Percentiles rank a stretch among this genome's conserved stretches.
Evolutionary conservation across 2,888 invertebrate species (phyloP).

Genomic region (Tetranychus truncatus): DNA sequence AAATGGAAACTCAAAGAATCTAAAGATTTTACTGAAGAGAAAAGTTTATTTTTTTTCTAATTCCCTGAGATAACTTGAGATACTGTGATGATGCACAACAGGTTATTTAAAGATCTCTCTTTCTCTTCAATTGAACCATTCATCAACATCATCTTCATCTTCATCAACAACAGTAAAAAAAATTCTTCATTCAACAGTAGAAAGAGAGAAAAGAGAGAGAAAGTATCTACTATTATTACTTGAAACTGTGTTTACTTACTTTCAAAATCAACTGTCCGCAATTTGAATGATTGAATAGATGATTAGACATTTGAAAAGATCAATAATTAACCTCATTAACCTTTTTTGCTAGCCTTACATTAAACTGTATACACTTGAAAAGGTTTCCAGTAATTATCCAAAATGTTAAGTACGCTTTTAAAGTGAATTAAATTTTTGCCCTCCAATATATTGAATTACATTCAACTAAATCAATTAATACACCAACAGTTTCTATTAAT

Average conservation of each 20-base stretch:
- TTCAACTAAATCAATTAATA: no score
- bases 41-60: background rate
- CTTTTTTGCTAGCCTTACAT: background rate
- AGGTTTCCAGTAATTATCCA: no score
- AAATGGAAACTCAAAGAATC: background rate
- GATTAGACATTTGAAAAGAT: background rate
- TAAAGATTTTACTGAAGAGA: background rate
- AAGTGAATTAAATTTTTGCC: no score
- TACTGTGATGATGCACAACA: background rate
- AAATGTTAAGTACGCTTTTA: no score
- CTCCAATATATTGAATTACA: no score
- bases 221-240: background rate
- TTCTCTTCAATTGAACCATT: background rate
- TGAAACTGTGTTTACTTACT: background rate
- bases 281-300: background rate
- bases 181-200: background rate
- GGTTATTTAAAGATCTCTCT: background rate
- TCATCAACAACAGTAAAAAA: background rate
- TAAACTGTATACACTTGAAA: no score
- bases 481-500: no score
- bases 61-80: background rate
- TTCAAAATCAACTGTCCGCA: background rate
- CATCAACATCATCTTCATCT: background rate
- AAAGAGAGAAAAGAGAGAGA: background rate
- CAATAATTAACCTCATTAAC: background rate